These are phyloP conservation scores for Pachyseris speciosa DNA, from an alignment of 64 coral and sea anemone species.

Conservation along the genomic window DNA sequence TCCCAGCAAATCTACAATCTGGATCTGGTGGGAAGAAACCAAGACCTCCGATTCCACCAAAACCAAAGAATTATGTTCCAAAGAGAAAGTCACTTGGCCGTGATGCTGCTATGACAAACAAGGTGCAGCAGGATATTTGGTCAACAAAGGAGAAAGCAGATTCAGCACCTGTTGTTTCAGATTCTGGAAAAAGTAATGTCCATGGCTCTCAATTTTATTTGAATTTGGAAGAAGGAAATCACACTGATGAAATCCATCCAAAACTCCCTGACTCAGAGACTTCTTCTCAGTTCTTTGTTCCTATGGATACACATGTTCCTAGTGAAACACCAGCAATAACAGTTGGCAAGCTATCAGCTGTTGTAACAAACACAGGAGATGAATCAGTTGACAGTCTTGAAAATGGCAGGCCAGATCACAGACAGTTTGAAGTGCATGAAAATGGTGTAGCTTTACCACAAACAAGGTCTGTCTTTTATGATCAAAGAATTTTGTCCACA, in stretches of 20 bases:
- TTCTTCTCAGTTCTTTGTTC: not conserved
- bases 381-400: not conserved
- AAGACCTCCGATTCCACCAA: slow-evolving; percentile 24
- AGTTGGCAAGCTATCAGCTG: not conserved
- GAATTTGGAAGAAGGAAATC: not conserved
- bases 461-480: not conserved
- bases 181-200: not conserved
- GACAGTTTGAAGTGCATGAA: not conserved
- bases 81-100: not conserved
- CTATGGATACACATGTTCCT: not conserved
- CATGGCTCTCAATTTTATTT: not conserved
- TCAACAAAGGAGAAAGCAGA: not conserved
- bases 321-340: not conserved
- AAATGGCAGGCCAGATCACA: not conserved
- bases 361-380: not conserved
- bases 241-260: not conserved
- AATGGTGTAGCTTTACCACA: not conserved
- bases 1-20: not conserved
- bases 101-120: not conserved
- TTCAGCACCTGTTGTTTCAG: not conserved
- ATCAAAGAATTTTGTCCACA: not conserved
- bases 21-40: not conserved
- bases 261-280: not conserved
- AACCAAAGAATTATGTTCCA: slow-evolving; percentile 35
- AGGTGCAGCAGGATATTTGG: not conserved